Conservation (phyloP, 2,113 vertebrate genomes). For the Silurus asotus region DNA sequence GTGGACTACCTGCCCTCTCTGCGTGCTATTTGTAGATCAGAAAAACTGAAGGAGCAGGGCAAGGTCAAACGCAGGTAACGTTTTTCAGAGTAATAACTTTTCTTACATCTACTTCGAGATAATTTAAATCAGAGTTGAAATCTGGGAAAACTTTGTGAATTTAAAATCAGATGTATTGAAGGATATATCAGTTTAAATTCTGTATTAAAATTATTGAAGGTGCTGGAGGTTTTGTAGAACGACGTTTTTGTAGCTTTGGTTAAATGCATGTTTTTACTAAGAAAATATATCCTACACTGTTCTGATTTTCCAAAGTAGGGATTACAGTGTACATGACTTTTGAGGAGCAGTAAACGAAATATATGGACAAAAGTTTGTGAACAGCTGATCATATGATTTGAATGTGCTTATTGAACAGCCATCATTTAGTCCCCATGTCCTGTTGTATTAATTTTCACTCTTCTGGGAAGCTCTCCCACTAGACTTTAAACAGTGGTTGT, state of each 20-base stretch:
- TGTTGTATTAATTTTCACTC: too few species aligned
- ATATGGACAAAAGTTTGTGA: too few species aligned
- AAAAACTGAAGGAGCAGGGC: constrained; percentile 87
- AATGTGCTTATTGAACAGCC: too few species aligned
- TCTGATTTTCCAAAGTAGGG: not conserved
- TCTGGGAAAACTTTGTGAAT: not conserved
- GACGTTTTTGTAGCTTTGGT: not conserved
- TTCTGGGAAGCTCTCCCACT: too few species aligned
- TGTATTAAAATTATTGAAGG: not conserved
- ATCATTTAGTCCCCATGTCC: too few species aligned
- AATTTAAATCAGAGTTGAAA: not conserved
- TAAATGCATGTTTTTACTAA: not conserved
- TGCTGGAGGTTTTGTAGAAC: not conserved
- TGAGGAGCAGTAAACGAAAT: too few species aligned
- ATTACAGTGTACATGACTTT: too few species aligned
- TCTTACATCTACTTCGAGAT: not conserved
- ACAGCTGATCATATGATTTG: too few species aligned
- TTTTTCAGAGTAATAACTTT: not conserved
- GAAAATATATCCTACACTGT: not conserved
- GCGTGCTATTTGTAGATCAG: constrained; percentile 86
- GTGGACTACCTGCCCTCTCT: constrained; percentile 85
- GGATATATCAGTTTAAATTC: not conserved
- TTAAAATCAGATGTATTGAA: not conserved
- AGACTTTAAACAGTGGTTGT: too few species aligned
- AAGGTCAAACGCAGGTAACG: constrained; percentile 88